These are phyloP conservation scores for Heterocephalus glaber DNA, from an alignment of 2,113 vertebrate species.

Conservation along the genomic window DNA sequence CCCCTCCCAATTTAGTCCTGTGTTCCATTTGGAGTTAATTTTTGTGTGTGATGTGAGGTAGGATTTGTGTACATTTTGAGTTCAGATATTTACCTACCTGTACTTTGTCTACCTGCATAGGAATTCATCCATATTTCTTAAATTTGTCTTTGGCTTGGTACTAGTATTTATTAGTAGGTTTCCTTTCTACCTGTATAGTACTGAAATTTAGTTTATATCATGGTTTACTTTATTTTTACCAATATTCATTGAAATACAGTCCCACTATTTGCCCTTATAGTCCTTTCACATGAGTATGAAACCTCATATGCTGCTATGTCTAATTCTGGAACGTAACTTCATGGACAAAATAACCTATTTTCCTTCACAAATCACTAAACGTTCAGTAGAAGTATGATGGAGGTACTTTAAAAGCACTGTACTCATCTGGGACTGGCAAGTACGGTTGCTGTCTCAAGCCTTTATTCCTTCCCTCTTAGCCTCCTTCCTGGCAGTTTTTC, in stretches of 20 bases:
- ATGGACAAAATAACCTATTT: neutral
- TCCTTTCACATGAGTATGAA: neutral
- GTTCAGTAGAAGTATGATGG: neutral
- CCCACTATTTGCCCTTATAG: neutral
- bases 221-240: neutral
- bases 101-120: neutral
- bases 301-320: neutral
- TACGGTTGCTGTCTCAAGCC: neutral
- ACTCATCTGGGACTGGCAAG: too few relatives aligned
- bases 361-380: neutral
- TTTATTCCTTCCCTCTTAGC: fast-evolving
- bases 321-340: slow-evolving; percentile 30
- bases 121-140: neutral
- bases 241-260: neutral
- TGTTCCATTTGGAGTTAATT: neutral
- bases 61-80: neutral
- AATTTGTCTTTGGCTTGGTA: neutral
- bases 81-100: neutral
- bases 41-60: neutral
- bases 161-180: neutral
- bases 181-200: neutral
- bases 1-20: neutral
- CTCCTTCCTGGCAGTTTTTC: neutral
- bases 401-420: neutral
- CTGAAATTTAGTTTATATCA: neutral